Percentiles rank a stretch among this genome's conserved stretches.
Evolutionary conservation across 2,797 vertebrate genomes (phyloP).

Genomic region (Potorous gilbertii): DNA sequence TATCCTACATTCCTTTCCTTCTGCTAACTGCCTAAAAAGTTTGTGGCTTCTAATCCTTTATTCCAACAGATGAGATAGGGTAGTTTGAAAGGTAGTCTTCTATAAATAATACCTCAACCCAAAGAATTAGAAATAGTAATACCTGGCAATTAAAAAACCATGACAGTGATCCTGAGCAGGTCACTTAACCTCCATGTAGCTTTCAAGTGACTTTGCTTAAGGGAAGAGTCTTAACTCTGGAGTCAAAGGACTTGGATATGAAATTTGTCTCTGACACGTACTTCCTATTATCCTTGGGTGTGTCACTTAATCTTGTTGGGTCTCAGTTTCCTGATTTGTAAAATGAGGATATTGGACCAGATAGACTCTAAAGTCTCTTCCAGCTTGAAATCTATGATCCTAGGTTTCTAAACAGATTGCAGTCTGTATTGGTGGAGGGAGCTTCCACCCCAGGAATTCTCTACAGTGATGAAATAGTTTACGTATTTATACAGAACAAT

Average conservation of each 20-base stretch:
- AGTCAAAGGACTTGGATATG: not conserved
- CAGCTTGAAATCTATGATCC: not conserved
- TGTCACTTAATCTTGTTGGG: not conserved
- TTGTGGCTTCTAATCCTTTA: not conserved
- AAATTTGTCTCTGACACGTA: not conserved
- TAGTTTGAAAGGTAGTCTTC: slow-evolving; percentile 13
- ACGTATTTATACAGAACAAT: not conserved
- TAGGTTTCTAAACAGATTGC: not conserved
- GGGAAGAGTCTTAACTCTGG: not conserved
- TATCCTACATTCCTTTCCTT: not conserved
- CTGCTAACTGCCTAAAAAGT: not conserved
- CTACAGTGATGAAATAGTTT: not conserved
- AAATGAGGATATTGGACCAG: not conserved
- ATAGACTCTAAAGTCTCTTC: not conserved
- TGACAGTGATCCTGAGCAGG: not conserved
- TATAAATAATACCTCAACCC: not conserved
- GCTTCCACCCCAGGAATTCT: not conserved
- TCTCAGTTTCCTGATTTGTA: not conserved
- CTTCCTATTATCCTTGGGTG: not conserved
- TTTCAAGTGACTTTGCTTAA: not conserved
- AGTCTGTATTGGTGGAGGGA: not conserved
- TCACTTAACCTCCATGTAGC: not conserved
- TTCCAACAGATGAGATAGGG: not conserved
- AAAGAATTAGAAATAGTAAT: not conserved
- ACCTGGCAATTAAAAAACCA: not conserved